Evolutionary conservation across 2,888 invertebrate genomes (phyloP).

Genomic region (Pseudococcus longispinus): DNA sequence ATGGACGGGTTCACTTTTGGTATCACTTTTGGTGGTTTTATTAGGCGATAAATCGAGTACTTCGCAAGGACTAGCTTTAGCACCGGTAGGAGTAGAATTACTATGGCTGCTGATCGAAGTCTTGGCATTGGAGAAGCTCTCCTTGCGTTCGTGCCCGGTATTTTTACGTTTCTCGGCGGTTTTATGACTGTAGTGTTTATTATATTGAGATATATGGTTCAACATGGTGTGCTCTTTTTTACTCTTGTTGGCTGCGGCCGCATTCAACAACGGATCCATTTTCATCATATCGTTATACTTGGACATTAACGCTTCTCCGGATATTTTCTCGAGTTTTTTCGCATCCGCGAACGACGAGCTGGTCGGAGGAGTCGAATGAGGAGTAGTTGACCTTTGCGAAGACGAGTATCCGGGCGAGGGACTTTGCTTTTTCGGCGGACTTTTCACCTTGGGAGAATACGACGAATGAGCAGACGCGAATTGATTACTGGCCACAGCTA

Average conservation of each 20-base stretch:
- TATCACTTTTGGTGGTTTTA: slow-evolving; percentile 47
- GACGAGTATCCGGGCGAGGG: background rate
- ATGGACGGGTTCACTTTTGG: slow-evolving; percentile 3
- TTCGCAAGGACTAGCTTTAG: slow-evolving; percentile 40
- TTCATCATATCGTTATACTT: slow-evolving; percentile 44
- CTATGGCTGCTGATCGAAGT: background rate
- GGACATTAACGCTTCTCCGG: background rate
- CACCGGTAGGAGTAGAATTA: background rate
- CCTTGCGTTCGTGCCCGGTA: background rate
- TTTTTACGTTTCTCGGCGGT: slow-evolving; percentile 39
- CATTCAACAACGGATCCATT: slow-evolving; percentile 27
- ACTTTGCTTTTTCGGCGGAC: slow-evolving; percentile 45
- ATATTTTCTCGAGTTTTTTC: background rate
- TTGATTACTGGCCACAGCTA: background rate
- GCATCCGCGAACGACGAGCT: background rate
- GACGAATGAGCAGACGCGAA: background rate
- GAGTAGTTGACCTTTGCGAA: slow-evolving; percentile 16
- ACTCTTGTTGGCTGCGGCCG: background rate
- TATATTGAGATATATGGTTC: slow-evolving; percentile 51
- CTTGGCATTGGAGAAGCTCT: background rate
- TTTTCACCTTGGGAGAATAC: slow-evolving; percentile 21
- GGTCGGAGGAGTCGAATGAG: background rate
- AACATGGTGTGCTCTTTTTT: slow-evolving; percentile 50
- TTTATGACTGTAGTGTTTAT: slow-evolving; percentile 54
- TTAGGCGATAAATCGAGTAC: slow-evolving; percentile 55